Evolutionary conservation across 2,797 vertebrate species (phyloP), one percentile per base, ranked within the genome.

Genomic region (Naso thynnoides): DNA sequence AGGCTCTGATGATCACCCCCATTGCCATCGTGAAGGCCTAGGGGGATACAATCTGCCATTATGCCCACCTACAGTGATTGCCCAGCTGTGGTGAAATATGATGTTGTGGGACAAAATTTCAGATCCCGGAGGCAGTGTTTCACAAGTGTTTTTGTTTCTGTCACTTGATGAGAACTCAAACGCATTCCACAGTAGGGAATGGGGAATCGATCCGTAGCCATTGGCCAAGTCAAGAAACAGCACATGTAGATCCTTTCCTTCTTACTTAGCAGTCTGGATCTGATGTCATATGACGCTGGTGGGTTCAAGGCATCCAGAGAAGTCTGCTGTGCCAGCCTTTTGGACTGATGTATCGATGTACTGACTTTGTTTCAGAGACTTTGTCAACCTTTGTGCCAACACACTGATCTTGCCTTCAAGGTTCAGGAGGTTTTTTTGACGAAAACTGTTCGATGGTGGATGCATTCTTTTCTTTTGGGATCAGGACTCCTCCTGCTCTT

Each of bases 61-160:
- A 69, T 58, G 5, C 66, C 44, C n/a, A 48, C 26, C 36, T 67
- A 54, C 68, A 73, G 26, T 1, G 41, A 38, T 50, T 78, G 74
- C 65, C 64, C 74, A 6, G 19, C 38, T 72, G 62, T 69, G 48
- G 42, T 78, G 29, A 53, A 67, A 27, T 57, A 49, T 70, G 49
- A n/a, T 59, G 59, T 81, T 69, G 52, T 58, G 31, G 71, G 50
- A 27, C 80, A 78, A 56, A 78, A 75, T 36, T 78, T 53, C 68
- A 83, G 15, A 63, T 79, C 42, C 33, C 66, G 57, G 38, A 75
- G 74, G 48, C 76, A 77, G 36, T 29, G 4, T 29, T 24, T 52
- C 1, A 24, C 24, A 15, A 29, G 18, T 11, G 36, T 36, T 55
- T 11, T 33, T 0, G 36, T 49, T 47, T 44, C 11, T 9, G 13